Percentiles rank a stretch among this genome's conserved stretches.
Conservation (phyloP, 2,888 invertebrate species). For the Gasteruption jaculator region DNA sequence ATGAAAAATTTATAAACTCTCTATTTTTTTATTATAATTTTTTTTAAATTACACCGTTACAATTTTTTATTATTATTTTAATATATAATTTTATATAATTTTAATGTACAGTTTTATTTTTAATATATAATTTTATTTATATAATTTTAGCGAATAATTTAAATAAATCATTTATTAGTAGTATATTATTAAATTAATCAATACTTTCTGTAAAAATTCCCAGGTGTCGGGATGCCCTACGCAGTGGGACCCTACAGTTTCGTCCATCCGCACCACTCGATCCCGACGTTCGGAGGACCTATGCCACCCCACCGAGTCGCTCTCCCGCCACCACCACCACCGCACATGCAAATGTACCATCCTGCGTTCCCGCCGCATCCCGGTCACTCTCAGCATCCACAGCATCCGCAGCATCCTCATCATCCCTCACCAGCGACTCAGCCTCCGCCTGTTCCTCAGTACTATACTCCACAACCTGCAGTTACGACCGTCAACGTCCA, state of each 20-base stretch:
- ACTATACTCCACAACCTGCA: constrained; percentile 45
- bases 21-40: too few relatives aligned
- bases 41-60: too few relatives aligned
- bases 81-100: constrained; percentile 2
- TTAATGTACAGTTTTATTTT: not conserved
- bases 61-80: too few relatives aligned
- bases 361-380: constrained; percentile 48
- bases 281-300: constrained; percentile 54
- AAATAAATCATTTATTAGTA: too few relatives aligned
- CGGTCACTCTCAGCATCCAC: constrained; percentile 49
- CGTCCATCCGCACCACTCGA: constrained; percentile 60
- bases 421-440: constrained; percentile 52
- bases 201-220: not conserved
- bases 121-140: not conserved
- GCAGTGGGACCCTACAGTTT: constrained; percentile 67
- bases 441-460: constrained; percentile 56
- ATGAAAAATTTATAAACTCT: too few relatives aligned
- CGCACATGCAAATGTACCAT: constrained; percentile 56
- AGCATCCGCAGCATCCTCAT: constrained; percentile 38
- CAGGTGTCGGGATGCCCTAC: constrained; percentile 57
- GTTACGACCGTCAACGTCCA: constrained; percentile 42
- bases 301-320: constrained; percentile 54
- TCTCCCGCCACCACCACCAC: constrained; percentile 51
- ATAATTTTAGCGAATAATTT: too few relatives aligned
- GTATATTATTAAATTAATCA: too few relatives aligned